Conservation (phyloP, 92 coral and sea anemone genomes). For the Zoanthus sociatus region DNA sequence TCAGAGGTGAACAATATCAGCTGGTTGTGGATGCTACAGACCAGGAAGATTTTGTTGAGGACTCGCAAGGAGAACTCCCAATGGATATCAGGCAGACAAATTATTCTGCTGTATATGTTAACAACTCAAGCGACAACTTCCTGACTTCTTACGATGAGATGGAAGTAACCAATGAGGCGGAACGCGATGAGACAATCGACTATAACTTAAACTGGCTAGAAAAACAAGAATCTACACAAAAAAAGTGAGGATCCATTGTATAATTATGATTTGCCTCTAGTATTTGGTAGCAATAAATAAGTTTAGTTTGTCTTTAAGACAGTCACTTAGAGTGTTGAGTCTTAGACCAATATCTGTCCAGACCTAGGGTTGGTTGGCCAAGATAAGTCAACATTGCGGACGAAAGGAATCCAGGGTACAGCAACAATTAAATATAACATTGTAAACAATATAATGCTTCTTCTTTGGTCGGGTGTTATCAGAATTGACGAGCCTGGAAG, state of each 20-base stretch:
- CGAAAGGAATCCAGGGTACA: too few relatives aligned
- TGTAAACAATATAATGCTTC: too few relatives aligned
- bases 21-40: slow-evolving; percentile 72
- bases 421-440: too few relatives aligned
- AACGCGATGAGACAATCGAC: slow-evolving; percentile 94
- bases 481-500: too few relatives aligned
- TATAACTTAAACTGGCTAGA: slow-evolving; percentile 76
- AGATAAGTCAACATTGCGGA: too few relatives aligned
- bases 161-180: slow-evolving; percentile 77
- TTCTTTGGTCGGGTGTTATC: too few relatives aligned
- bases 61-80: background rate
- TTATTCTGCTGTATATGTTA: background rate
- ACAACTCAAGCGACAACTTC: slow-evolving; percentile 52
- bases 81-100: background rate
- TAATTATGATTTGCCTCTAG: background rate
- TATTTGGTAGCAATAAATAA: background rate
- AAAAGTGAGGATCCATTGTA: slow-evolving; percentile 7
- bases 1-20: slow-evolving; percentile 71
- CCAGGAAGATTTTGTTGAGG: slow-evolving; percentile 57
- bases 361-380: too few relatives aligned
- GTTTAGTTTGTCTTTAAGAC: too few relatives aligned
- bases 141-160: slow-evolving; percentile 70
- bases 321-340: too few relatives aligned
- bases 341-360: too few relatives aligned
- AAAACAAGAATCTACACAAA: slow-evolving; percentile 18